Conservation (phyloP, 2,113 vertebrate species). For the Festucalex cinctus region DNA sequence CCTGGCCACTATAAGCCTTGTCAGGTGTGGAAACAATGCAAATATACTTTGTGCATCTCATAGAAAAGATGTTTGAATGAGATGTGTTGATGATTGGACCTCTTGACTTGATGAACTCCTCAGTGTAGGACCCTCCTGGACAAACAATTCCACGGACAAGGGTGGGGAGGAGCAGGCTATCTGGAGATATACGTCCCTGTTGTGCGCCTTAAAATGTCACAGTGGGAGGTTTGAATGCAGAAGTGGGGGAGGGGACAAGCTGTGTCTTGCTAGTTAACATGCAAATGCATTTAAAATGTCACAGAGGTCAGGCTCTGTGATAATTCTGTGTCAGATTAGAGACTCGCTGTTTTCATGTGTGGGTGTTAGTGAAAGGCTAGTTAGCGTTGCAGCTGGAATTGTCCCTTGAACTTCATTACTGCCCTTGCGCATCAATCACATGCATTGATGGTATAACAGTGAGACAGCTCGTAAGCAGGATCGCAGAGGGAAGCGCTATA, state of each 20-base stretch:
- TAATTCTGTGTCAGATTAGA: constrained; percentile 57
- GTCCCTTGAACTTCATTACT: constrained; percentile 1
- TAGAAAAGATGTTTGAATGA: constrained; percentile 32
- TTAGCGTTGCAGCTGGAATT: constrained; percentile 36
- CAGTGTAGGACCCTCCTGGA: constrained; percentile 38
- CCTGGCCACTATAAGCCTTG: constrained; percentile 13
- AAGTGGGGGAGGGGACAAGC: background rate
- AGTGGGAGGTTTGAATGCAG: constrained; percentile 3
- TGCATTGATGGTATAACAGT: background rate
- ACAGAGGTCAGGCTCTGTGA: constrained; percentile 52
- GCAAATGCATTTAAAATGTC: constrained; percentile 65
- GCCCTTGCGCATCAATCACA: constrained; percentile 14
- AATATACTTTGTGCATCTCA: constrained; percentile 20
- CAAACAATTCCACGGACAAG: constrained; percentile 36
- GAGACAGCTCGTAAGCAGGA: background rate
- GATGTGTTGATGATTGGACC: constrained; percentile 47
- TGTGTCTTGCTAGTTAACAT: constrained; percentile 52
- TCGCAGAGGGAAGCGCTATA: background rate
- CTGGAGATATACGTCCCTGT: constrained; percentile 24
- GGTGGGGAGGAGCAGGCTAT: constrained; percentile 25
- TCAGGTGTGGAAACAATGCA: constrained; percentile 35
- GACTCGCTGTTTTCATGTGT: background rate
- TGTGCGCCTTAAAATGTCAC: constrained; percentile 35
- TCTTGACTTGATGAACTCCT: constrained; percentile 52
- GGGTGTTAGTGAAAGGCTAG: constrained; percentile 25